Evolutionary conservation across 2,797 vertebrate genomes (phyloP), one percentile per base, ranked within the genome.

Genomic region (Enteromius fasciolatus): DNA sequence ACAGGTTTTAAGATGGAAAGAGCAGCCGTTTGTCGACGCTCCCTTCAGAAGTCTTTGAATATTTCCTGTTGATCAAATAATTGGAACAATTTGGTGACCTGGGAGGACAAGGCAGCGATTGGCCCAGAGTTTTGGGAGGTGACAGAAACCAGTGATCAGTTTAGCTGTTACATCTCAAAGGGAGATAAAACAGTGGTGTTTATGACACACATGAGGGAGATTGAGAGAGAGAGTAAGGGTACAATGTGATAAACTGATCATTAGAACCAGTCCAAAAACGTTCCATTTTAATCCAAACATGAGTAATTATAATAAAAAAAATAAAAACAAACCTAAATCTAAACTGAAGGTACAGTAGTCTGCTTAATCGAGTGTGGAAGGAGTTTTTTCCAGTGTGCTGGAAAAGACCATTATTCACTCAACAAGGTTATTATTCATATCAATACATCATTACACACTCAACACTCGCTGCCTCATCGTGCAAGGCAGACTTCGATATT

Each of bases 181-280:
- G 88, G 91, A 94, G 87, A 88, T 85, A 87, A 93, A 90, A 84
- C 92, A 93, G 93, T 84, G 64, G 23, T 76, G 78, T 82, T 76
- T 80, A 76, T 74, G 50, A 69, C 39, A 66, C n/a, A 41, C 36
- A 81, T 44, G 41, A 50, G 54, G 15, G 77, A 83, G 52, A 68
- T 46, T 8, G 73, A 57, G 41, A 44, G 41, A 44, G 41, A 41
- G 25, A 70, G n/a, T n/a, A n/a, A n/a, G n/a, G n/a, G 28, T 28
- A 3, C 69, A 79, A 79, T 68, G n/a, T 46, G 41, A 61, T 31
- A 9, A 69, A 69, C 20, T 57, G 20, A 61, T 61, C 23, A n/a
- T 12, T 14, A 69, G n/a, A 25, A 54, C 4, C n/a, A 9, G 11
- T 11, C 63, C 63, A 41, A 57, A 57, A 12, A 5, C 5, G 33